Conservation (phyloP, 1,140 invertebrate species). For the Cecropterus lyciades region DNA sequence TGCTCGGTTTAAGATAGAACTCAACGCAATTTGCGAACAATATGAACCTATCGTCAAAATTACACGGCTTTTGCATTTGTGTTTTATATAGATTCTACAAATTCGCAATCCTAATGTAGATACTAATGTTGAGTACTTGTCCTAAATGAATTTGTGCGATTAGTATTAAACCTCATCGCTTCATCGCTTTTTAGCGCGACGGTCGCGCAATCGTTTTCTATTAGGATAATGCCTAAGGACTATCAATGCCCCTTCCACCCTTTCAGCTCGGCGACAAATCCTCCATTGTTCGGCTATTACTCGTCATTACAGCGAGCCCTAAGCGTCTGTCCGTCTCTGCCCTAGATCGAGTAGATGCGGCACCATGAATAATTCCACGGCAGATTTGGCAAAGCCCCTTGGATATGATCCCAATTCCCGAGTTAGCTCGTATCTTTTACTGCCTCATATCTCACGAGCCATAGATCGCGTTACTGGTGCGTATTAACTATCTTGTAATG, state of each 20-base stretch:
- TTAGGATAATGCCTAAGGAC: neutral
- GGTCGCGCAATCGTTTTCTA: neutral
- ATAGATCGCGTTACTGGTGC: slow-evolving; percentile 24
- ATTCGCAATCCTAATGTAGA: too few species aligned
- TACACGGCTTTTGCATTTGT: too few species aligned
- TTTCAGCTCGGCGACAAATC: neutral
- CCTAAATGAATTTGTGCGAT: too few species aligned
- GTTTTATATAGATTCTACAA: too few species aligned
- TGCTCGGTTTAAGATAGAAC: too few species aligned
- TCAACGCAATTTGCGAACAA: too few species aligned
- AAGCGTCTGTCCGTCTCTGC: slow-evolving; percentile 19
- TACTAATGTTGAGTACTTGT: too few species aligned
- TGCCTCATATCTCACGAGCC: slow-evolving; percentile 41
- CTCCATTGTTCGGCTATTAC: slow-evolving; percentile 10
- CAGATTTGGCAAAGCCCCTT: slow-evolving; percentile 41
- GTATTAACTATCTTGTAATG: slow-evolving; percentile 29
- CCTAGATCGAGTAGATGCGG: slow-evolving; percentile 28
- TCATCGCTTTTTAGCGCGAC: too few species aligned
- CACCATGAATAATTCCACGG: slow-evolving; percentile 39
- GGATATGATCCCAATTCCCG: slow-evolving; percentile 43
- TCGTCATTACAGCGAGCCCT: slow-evolving; percentile 8
- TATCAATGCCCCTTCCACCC: neutral
- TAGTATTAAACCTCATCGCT: too few species aligned
- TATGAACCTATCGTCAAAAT: too few species aligned
- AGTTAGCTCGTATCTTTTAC: slow-evolving; percentile 40